Percentiles rank a stretch among this genome's conserved stretches.
These are phyloP conservation scores for Hybognathus amarus DNA, from an alignment of 2,797 vertebrate genomes.

Conservation along the genomic window DNA sequence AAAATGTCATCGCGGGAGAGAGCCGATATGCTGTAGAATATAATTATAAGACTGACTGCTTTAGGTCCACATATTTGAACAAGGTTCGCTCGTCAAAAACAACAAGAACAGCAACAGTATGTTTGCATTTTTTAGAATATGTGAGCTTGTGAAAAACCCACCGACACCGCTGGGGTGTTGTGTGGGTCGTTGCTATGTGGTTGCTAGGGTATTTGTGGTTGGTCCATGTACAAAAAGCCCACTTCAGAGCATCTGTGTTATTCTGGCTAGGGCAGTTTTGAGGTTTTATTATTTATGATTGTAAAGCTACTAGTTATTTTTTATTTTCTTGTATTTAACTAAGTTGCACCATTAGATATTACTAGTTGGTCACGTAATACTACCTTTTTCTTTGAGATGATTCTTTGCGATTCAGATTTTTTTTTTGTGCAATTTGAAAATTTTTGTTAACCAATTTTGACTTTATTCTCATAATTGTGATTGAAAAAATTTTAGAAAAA, in stretches of 20 bases:
- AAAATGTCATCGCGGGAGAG: constrained; percentile 1
- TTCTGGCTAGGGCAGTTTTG: not conserved
- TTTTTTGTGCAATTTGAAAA: too few species aligned
- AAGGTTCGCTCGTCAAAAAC: not conserved
- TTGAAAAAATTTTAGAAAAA: too few species aligned
- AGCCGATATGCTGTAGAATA: not conserved
- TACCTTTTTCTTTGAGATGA: too few species aligned
- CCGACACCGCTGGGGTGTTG: not conserved
- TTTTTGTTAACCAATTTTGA: too few species aligned
- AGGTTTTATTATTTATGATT: not conserved
- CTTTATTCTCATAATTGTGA: too few species aligned
- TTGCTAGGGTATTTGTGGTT: not conserved
- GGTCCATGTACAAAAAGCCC: not conserved
- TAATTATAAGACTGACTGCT: constrained; percentile 15
- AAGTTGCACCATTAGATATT: not conserved
- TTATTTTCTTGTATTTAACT: not conserved
- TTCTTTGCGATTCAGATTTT: too few species aligned
- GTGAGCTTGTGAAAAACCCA: not conserved
- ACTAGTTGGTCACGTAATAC: not conserved
- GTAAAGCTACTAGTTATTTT: not conserved
- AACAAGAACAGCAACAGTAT: not conserved
- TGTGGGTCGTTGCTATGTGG: not conserved
- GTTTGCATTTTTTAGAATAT: not conserved
- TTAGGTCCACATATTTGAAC: not conserved
- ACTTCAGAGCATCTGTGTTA: not conserved